A percentile compares a stretch with the other conserved stretches of the same genome.
Evolutionary conservation across 2,797 vertebrate species (phyloP).

Genomic region (Pachyuromys duprasi): DNA sequence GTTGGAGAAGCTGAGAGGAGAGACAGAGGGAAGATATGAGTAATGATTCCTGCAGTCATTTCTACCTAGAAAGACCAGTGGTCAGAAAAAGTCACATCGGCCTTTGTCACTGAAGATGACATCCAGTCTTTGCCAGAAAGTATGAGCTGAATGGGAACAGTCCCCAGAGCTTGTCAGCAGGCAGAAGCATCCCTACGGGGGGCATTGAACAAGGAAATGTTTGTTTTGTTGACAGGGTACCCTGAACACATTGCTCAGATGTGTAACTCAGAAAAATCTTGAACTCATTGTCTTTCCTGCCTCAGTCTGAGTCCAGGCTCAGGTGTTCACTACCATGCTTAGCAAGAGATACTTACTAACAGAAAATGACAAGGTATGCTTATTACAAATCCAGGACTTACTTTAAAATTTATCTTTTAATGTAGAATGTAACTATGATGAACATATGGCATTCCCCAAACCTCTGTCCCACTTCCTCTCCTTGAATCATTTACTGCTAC

Average conservation of each 20-base stretch:
- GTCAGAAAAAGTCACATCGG: background rate
- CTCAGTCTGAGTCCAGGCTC: background rate
- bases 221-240: background rate
- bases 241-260: background rate
- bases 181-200: background rate
- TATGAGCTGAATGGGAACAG: background rate
- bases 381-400: background rate
- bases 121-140: background rate
- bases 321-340: background rate
- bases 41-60: background rate
- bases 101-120: conserved; percentile 11
- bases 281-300: background rate
- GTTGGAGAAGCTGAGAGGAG: background rate
- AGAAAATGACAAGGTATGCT: conserved; percentile 20
- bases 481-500: background rate
- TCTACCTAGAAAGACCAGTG: background rate
- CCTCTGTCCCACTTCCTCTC: background rate
- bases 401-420: conserved; percentile 6
- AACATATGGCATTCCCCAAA: background rate
- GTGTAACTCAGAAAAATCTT: background rate
- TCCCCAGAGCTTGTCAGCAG: background rate
- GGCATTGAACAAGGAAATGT: background rate
- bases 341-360: conserved; percentile 32
- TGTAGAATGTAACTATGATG: background rate
- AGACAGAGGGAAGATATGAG: background rate